These are phyloP conservation scores for Lordiphosa mommai DNA, from an alignment of 1,140 invertebrate species.

Conservation along the genomic window DNA sequence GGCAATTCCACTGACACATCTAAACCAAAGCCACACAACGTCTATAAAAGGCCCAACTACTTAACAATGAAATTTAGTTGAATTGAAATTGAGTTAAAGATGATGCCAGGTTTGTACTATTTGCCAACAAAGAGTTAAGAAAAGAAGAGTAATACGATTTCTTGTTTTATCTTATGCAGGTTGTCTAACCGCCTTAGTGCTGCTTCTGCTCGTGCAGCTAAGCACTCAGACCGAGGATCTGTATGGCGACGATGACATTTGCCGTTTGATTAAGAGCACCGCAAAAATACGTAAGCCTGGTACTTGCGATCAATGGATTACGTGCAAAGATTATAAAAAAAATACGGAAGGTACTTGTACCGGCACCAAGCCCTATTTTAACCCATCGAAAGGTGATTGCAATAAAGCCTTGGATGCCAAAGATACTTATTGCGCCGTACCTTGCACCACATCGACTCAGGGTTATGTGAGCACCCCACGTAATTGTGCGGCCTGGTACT, in stretches of 20 bases:
- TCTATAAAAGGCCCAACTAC: constrained; percentile 23
- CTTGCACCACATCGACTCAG: constrained; percentile 5
- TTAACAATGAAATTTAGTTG: constrained; percentile 19
- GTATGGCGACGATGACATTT: constrained; percentile 33
- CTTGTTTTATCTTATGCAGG: constrained; percentile 1
- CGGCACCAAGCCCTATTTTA: background rate
- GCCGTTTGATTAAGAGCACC: constrained; percentile 42
- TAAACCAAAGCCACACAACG: background rate
- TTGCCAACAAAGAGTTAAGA: background rate
- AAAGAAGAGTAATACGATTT: background rate
- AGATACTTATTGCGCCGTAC: constrained; percentile 35
- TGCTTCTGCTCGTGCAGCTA: constrained; percentile 18
- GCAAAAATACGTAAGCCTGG: constrained; percentile 47
- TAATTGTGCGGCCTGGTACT: constrained; percentile 53
- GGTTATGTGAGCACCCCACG: constrained; percentile 33
- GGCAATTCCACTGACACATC: constrained; percentile 13
- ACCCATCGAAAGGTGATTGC: constrained; percentile 2
- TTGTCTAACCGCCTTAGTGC: constrained; percentile 11
- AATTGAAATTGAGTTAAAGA: constrained; percentile 6
- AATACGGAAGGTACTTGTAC: constrained; percentile 1
- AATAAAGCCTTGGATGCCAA: background rate
- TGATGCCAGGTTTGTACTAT: background rate
- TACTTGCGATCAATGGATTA: constrained; percentile 40
- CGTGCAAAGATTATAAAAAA: constrained; percentile 27
- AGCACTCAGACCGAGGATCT: constrained; percentile 39